These are phyloP conservation scores for Bilobella aurantiaca DNA, from an alignment of 1,140 invertebrate species.

Conservation along the genomic window DNA sequence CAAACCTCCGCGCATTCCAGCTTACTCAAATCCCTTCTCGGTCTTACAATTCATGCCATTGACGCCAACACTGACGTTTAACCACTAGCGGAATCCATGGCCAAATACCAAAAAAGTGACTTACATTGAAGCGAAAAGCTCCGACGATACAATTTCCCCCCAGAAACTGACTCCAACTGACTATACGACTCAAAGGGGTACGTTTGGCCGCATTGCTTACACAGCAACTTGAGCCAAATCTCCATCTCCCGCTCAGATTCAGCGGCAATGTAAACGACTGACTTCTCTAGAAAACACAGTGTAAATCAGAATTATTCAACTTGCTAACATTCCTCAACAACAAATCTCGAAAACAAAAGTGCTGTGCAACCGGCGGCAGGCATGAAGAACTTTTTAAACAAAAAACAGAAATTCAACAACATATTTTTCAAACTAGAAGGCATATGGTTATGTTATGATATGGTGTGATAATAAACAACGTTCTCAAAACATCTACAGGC, in stretches of 20 bases:
- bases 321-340: too few species aligned
- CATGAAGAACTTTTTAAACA: too few species aligned
- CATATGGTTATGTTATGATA: too few species aligned
- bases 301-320: too few species aligned
- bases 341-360: too few species aligned
- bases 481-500: too few species aligned
- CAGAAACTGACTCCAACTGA: slow-evolving; percentile 12
- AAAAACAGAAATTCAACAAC: too few species aligned
- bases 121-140: slow-evolving; percentile 4
- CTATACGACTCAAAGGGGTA: slow-evolving; percentile 8
- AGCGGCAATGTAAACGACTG: slow-evolving; percentile 28
- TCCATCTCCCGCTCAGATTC: slow-evolving; percentile 28
- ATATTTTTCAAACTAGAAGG: too few species aligned
- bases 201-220: neutral
- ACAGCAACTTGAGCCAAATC: slow-evolving; percentile 24
- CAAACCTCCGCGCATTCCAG: neutral
- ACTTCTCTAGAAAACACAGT: slow-evolving; percentile 18
- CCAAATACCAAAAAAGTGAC: neutral
- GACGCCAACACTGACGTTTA: neutral
- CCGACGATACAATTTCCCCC: slow-evolving; percentile 10
- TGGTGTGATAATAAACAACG: too few species aligned
- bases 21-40: too few species aligned
- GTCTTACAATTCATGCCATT: neutral
- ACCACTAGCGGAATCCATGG: neutral
- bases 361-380: too few species aligned